A percentile compares a stretch with the other conserved stretches of the same genome.
Evolutionary conservation across 2,797 vertebrate species (phyloP).

Genomic region (Macropus fuliginosus): DNA sequence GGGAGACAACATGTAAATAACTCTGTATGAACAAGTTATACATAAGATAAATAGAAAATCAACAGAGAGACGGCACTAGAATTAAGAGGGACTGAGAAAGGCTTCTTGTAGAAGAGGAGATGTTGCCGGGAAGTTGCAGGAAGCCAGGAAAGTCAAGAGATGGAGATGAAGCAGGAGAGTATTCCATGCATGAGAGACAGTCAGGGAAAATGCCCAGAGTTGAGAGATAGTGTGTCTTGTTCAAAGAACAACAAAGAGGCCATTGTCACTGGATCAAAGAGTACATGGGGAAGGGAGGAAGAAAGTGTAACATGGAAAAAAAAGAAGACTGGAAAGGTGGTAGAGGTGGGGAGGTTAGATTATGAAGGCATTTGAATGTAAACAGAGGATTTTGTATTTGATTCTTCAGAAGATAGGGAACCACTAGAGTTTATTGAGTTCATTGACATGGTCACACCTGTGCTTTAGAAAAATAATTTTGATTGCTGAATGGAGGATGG

Average conservation of each 20-base stretch:
- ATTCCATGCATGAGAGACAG: background rate
- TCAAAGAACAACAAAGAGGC: background rate
- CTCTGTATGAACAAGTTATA: background rate
- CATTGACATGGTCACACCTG: background rate
- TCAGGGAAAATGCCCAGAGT: too few relatives aligned
- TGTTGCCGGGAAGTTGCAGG: background rate
- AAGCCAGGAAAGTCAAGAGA: background rate
- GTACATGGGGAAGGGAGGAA: background rate
- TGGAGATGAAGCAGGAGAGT: background rate
- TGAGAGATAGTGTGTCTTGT: background rate
- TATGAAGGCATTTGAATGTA: background rate
- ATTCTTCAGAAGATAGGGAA: background rate
- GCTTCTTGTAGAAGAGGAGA: background rate
- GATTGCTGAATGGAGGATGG: background rate
- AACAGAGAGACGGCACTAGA: background rate
- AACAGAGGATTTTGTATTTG: background rate
- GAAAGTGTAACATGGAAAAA: background rate
- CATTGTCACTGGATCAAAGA: background rate
- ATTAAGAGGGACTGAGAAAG: background rate
- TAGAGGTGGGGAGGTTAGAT: background rate
- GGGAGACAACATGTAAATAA: background rate
- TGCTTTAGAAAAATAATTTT: background rate
- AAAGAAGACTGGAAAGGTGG: background rate
- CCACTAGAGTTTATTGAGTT: background rate
- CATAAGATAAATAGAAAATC: background rate